A percentile compares a stretch with the other conserved stretches of the same genome.
Conservation (phyloP, 2,888 invertebrate species). For the Platypus cylindrus region DNA sequence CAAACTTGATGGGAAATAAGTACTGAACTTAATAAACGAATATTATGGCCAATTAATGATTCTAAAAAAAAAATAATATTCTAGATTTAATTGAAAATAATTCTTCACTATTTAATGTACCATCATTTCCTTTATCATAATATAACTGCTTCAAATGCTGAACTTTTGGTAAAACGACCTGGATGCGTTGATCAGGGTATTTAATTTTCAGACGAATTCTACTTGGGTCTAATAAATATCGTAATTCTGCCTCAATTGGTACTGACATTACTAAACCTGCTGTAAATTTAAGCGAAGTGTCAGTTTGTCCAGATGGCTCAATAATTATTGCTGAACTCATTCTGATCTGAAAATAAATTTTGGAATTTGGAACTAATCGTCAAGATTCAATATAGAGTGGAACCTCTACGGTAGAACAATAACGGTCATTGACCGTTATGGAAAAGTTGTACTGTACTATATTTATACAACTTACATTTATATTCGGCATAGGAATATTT, state of each 20-base stretch:
- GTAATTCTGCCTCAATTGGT: slow-evolving; percentile 75
- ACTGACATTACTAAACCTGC: slow-evolving; percentile 84
- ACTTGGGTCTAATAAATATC: slow-evolving; percentile 60
- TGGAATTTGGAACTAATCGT: too few relatives aligned
- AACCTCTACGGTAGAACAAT: too few relatives aligned
- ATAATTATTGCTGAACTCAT: slow-evolving; percentile 71
- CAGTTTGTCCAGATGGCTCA: slow-evolving; percentile 72
- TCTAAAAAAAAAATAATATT: slow-evolving; percentile 33
- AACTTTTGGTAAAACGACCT: slow-evolving; percentile 66
- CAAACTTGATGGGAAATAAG: slow-evolving; percentile 83
- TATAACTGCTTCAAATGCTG: slow-evolving; percentile 63
- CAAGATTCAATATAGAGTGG: too few relatives aligned
- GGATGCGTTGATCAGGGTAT: slow-evolving; percentile 84
- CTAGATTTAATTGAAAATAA: slow-evolving; percentile 30
- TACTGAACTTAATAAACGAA: slow-evolving; percentile 72
- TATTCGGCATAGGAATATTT: slow-evolving; percentile 53
- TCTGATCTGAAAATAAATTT: too few relatives aligned
- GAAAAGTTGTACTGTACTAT: too few relatives aligned
- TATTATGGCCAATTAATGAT: slow-evolving; percentile 43
- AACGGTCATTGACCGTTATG: too few relatives aligned
- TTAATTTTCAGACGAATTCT: slow-evolving; percentile 72
- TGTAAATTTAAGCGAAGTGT: slow-evolving; percentile 77
- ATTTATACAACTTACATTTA: slow-evolving; percentile 40
- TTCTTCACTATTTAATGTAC: too few relatives aligned
- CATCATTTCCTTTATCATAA: slow-evolving; percentile 36